Percentiles rank a stretch among this genome's conserved stretches.
phyloP scores from a whole-genome alignment of 2,797 vertebrate genomes.

The Hafferia zeledoni region DNA sequence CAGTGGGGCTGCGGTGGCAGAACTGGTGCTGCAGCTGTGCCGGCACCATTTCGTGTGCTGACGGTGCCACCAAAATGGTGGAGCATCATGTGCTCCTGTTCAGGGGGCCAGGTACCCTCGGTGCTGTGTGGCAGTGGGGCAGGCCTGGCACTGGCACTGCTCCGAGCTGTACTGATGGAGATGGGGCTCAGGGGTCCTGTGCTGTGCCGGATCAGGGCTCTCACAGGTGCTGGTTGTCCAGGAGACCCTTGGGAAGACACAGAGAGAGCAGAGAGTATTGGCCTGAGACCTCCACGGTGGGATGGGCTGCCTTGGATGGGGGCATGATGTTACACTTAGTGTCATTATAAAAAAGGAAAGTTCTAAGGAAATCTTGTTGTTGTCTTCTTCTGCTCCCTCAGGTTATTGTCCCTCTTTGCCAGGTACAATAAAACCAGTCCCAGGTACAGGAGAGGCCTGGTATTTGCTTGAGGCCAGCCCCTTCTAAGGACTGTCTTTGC shows the following conservation, averaged over 20 bases:
- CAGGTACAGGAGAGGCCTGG: background rate
- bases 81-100: rapidly evolving
- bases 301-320: rapidly evolving
- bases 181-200: background rate
- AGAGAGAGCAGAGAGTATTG: rapidly evolving
- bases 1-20: background rate
- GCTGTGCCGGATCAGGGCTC: rapidly evolving
- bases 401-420: background rate
- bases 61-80: background rate
- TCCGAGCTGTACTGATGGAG: rapidly evolving
- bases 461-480: background rate
- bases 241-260: background rate
- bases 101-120: rapidly evolving
- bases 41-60: background rate
- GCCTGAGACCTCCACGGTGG: rapidly evolving
- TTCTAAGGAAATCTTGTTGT: background rate
- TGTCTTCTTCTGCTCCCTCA: background rate
- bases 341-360: background rate
- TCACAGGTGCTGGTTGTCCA: background rate
- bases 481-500: background rate
- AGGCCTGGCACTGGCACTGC: rapidly evolving
- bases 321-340: rapidly evolving
- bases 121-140: rapidly evolving
- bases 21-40: constrained; percentile 9
- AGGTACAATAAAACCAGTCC: background rate